Evolutionary conservation across 2,113 vertebrate genomes (phyloP), one percentile per base, ranked within the genome.

Genomic region (Actinemys pallida): DNA sequence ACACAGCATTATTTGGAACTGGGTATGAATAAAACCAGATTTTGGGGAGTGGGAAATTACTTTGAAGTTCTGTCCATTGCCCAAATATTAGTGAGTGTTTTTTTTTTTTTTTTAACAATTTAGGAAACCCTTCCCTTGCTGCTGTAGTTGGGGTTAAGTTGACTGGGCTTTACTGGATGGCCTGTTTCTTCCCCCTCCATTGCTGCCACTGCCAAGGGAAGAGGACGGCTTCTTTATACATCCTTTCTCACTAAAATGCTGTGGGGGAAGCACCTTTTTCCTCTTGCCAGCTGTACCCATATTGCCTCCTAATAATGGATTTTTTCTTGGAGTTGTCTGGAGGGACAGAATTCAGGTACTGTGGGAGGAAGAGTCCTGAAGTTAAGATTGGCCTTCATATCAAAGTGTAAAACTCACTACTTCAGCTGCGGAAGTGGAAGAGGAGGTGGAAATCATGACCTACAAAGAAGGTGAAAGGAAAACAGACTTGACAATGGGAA

Each of bases 341-440:
- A 90, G 87, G 82, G 93, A 91, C 92, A 59, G 89, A 93, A 87
- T 80, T 80, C 0, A 0, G 95, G 84, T 92, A 72, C 91, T 96
- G 89, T 95, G 72, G 47, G 90, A 96, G 45, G 35, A 69, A 69
- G 86, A 65, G 20, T 94, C 95, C 96, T 97, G 95, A 96, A 96
- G 97, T 95, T 97, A 95, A 94, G 92, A 86, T 31, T 95, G 91
- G 88, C 91, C 22, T 78, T 97, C 59, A 76, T 91, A 94, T 96
- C 96, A 94, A 97, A 96, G 95, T 95, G 96, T 95, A 94, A 93
- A 96, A 89, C 95, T 89, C 86, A 59, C 88, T 96, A 96, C 96
- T 96, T 97, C 87, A 90, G 82, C 88, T 88, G 87, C 83, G 72
- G 90, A 93, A 76, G 10, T 52, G 54, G 89, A 49, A 42, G 89